A percentile compares a stretch with the other conserved stretches of the same genome.
Conservation (phyloP, 2,113 vertebrate species). For the Sapajus apella region DNA sequence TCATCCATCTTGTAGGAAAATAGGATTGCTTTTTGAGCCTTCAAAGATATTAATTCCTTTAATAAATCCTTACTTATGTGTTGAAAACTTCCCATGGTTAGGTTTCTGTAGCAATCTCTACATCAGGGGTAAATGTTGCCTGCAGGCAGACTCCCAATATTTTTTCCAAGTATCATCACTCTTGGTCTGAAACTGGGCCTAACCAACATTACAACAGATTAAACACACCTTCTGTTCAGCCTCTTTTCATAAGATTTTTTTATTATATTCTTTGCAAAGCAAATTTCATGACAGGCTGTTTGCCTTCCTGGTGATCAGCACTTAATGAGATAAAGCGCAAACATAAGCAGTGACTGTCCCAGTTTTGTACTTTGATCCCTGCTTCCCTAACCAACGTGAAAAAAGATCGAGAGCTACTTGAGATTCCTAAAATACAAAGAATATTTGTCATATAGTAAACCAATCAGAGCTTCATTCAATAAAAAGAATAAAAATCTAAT, state of each 20-base stretch:
- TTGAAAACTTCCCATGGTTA: slow-evolving; percentile 79
- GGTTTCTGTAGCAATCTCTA: slow-evolving; percentile 80
- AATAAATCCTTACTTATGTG: slow-evolving; percentile 86
- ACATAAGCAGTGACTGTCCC: slow-evolving; percentile 35
- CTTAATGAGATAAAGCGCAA: slow-evolving; percentile 67
- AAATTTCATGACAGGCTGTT: slow-evolving; percentile 68
- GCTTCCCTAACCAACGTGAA: not conserved
- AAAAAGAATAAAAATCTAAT: not conserved
- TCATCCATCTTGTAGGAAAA: slow-evolving; percentile 86
- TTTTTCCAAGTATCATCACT: slow-evolving; percentile 79
- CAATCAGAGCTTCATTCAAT: not conserved
- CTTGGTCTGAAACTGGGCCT: slow-evolving; percentile 77
- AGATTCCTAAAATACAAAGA: slow-evolving; percentile 37
- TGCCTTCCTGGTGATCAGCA: slow-evolving; percentile 57
- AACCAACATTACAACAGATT: slow-evolving; percentile 46
- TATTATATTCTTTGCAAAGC: slow-evolving; percentile 64
- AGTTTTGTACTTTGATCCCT: slow-evolving; percentile 41
- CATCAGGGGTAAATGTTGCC: slow-evolving; percentile 81
- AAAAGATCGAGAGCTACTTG: not conserved
- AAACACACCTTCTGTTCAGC: slow-evolving; percentile 62
- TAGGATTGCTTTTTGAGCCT: slow-evolving; percentile 84
- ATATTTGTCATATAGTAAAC: not conserved
- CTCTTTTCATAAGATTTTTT: slow-evolving; percentile 56
- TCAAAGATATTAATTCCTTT: slow-evolving; percentile 86
- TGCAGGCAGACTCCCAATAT: slow-evolving; percentile 76